phyloP scores from a whole-genome alignment of 2,888 invertebrate genomes.

The Drosophila lutescens region DNA sequence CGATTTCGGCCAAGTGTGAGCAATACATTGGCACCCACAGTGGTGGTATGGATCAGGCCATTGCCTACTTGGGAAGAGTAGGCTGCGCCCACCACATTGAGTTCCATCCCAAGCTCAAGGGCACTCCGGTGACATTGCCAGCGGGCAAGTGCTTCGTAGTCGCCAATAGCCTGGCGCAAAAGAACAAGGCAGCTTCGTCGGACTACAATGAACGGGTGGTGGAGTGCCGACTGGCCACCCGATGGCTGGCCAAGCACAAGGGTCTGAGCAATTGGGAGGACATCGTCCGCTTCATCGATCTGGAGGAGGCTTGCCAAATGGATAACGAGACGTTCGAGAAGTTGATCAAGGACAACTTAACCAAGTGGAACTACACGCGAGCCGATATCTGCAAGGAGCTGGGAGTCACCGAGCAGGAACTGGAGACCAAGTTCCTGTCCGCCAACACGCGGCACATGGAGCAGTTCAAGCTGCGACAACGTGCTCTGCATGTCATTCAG shows the following conservation, averaged over 20 bases:
- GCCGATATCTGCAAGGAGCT: conserved; percentile 88
- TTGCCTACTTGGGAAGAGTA: conserved; percentile 94
- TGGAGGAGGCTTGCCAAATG: conserved; percentile 88
- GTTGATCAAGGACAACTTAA: conserved; percentile 88
- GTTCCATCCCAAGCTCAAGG: conserved; percentile 92
- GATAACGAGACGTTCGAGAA: conserved; percentile 89
- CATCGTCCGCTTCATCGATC: conserved; percentile 88
- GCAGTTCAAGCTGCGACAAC: conserved; percentile 91
- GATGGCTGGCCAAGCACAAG: conserved; percentile 88
- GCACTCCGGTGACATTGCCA: conserved; percentile 92
- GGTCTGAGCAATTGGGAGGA: conserved; percentile 87
- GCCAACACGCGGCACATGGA: conserved; percentile 87
- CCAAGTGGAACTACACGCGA: conserved; percentile 88
- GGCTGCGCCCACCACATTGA: conserved; percentile 96
- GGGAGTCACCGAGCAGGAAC: conserved; percentile 86
- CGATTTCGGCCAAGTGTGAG: conserved; percentile 95
- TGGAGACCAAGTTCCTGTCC: conserved; percentile 88
- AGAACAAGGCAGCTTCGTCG: conserved; percentile 96
- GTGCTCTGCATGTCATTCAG: conserved; percentile 95
- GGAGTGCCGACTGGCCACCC: conserved; percentile 96
- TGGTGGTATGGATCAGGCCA: conserved; percentile 99
- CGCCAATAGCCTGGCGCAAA: conserved; percentile 93
- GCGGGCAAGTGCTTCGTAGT: conserved; percentile 94
- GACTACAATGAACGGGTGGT: conserved; percentile 97
- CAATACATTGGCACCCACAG: conserved; percentile 98